Conservation (phyloP, 2,797 vertebrate species). For the Alectoris magna region DNA sequence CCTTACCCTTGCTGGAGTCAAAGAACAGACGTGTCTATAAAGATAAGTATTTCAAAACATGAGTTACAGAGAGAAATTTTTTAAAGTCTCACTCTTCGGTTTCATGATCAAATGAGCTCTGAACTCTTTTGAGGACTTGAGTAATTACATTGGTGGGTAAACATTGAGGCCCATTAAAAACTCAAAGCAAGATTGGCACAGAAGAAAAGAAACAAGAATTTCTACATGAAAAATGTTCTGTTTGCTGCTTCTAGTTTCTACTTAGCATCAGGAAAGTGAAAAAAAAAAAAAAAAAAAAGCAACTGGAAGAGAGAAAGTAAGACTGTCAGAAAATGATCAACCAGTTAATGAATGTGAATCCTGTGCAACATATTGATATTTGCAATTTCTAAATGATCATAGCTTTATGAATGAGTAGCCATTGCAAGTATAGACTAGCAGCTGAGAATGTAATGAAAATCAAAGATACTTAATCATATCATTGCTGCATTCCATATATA, state of each 20-base stretch:
- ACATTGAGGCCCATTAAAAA: not conserved
- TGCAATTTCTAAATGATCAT: not conserved
- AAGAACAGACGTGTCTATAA: not conserved
- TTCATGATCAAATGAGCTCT: slow-evolving; percentile 14
- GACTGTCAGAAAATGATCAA: not conserved
- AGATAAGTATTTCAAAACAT: slow-evolving; percentile 26
- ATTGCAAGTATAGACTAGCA: not conserved
- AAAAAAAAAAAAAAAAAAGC: not conserved
- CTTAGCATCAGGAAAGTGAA: not conserved
- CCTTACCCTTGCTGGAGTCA: not conserved
- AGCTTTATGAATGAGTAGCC: not conserved
- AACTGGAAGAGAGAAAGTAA: not conserved
- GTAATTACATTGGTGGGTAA: not conserved
- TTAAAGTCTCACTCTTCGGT: not conserved
- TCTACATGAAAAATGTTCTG: not conserved
- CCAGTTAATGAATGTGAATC: not conserved
- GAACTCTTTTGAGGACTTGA: not conserved
- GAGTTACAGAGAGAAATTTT: not conserved
- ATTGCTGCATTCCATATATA: not conserved
- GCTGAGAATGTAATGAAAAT: not conserved
- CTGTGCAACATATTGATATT: not conserved
- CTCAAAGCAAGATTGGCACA: not conserved
- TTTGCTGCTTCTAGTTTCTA: not conserved
- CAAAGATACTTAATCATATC: not conserved
- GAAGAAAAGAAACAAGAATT: not conserved